phyloP scores from a whole-genome alignment of 2,797 vertebrate species.

The Acridotheres tristis region DNA sequence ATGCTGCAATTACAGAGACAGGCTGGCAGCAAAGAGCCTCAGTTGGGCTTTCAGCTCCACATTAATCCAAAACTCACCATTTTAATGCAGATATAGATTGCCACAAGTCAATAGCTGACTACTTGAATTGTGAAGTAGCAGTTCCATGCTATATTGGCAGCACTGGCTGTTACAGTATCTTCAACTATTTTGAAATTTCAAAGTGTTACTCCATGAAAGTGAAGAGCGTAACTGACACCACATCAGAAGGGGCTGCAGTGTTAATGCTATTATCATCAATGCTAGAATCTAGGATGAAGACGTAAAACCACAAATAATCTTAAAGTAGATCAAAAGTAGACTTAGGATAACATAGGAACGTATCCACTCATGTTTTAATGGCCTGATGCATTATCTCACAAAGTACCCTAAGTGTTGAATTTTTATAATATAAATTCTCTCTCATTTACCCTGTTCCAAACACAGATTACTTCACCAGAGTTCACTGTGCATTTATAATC shows the following conservation, averaged over 20 bases:
- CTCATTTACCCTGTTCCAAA: not conserved
- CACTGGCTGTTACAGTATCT: conserved; percentile 71
- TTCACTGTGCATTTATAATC: not conserved
- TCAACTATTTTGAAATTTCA: conserved; percentile 75
- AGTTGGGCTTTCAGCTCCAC: conserved; percentile 83
- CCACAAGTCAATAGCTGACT: conserved; percentile 82
- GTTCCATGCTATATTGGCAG: conserved; percentile 72
- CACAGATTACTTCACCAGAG: not conserved
- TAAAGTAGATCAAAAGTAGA: not conserved
- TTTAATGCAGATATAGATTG: conserved; percentile 87
- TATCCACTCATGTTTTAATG: not conserved
- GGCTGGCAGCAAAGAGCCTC: conserved; percentile 83
- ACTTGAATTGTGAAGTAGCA: conserved; percentile 81
- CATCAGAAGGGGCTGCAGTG: not conserved
- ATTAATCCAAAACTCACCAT: conserved; percentile 84
- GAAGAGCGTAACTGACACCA: conserved; percentile 54
- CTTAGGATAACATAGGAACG: accelerated
- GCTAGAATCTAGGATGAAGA: conserved; percentile 36
- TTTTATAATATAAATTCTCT: not conserved
- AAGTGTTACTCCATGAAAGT: conserved; percentile 62
- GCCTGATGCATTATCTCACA: not conserved
- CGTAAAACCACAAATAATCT: not conserved
- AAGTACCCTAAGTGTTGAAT: not conserved
- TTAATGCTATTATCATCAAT: conserved; percentile 39
- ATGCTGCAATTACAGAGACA: conserved; percentile 84